Base-by-base conservation (phyloP, 2,113 vertebrate species). In the Cyprinus carpio region DNA sequence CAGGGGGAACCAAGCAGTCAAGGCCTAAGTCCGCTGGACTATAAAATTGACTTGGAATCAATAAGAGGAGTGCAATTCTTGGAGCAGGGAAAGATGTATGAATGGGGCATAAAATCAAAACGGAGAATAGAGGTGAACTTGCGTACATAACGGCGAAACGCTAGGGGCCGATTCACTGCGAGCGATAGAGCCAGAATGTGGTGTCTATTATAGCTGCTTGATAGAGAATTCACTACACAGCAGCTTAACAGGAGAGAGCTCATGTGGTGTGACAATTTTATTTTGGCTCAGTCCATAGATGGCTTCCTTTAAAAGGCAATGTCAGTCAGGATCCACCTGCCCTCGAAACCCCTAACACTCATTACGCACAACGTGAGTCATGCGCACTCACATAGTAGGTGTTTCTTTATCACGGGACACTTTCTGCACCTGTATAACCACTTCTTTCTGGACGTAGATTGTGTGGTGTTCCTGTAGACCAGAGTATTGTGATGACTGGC, bases 21-120 rank as follows among this genome's bases (percentile, higher is more conserved):
- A 40, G 40, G 86, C 83, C 10, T 80, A 51, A 86, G 90, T 90
- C 91, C 90, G 88, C 75, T 89, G 90, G 64, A 72, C 91, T 91
- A 82, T 92, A 93, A 92, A 92, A 93, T 91, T 91, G 90, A 91
- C 87, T 90, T 67, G 79, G 75, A 89, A 79, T 87, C 85, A 76
- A 84, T 86, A 82, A 12, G 16, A 1, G 31, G 13, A 54, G 20
- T 76, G 84, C 43, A 75, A 81, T 83, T 69, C 43, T 69, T 6
- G 75, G 46, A 64, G 86, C 82, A 85, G 82, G 90, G 81, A 46
- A 85, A 88, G 82, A 91, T 86, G 76, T 69, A 75, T 74, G 83
- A 89, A 80, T 83, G 85, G 81, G 74, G 92, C 89, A 88, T 37
- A 46, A 83, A 58, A 72, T 75, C 11, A 29, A 78, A 71, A 56